Base-by-base conservation (phyloP, 2,113 vertebrate genomes). In the Odocoileus virginianus region DNA sequence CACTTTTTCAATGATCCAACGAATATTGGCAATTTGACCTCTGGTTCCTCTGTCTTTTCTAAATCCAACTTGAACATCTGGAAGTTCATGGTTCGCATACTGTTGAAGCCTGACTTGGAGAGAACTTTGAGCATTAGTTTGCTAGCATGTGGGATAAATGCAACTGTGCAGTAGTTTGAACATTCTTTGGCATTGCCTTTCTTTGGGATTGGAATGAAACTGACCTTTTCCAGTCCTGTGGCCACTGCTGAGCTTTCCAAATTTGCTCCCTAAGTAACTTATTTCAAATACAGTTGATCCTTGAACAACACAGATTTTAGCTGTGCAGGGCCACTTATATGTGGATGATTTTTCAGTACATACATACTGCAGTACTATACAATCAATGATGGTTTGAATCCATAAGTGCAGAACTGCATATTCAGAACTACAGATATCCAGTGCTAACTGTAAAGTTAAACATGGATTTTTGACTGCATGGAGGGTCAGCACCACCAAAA, bases 211-310 rank as follows among this genome's bases (percentile, higher is more conserved):
- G 9, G n/a, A 71, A 71, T 71, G 64, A 71, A 71, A 36, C n/a
- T 71, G 2, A 71, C n/a, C 17, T 71, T 71, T 71, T 36, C 19
- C 9, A 71, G n/a, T 36, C 64, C 17, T 36, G 1, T 71, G 64
- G n/a, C 64, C n/a, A 71, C n/a, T 71, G n/a, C 19, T 19, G 5
- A 71, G n/a, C 36, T 71, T 71, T 71, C 19, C 64, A 71, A 71
- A 71, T 36, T 71, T 71, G n/a, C 9, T 2, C n/a, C 9, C n/a
- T 71, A 36, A 23, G 5, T 40, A 40, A 71, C 19, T 40, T 71
- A 55, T 86, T 91, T 91, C 57, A 91, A 91, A 55, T 83, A 55
- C 40, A 76, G 36, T 43, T 76, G 36, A 43, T 76, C 71, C 71
- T 76, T 76, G 23, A 43, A 45, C 40, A 45, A 78, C 25, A 78